Evolutionary conservation across 2,113 vertebrate species (phyloP), one percentile per base, ranked within the genome.

Genomic region (Odontesthes bonariensis): DNA sequence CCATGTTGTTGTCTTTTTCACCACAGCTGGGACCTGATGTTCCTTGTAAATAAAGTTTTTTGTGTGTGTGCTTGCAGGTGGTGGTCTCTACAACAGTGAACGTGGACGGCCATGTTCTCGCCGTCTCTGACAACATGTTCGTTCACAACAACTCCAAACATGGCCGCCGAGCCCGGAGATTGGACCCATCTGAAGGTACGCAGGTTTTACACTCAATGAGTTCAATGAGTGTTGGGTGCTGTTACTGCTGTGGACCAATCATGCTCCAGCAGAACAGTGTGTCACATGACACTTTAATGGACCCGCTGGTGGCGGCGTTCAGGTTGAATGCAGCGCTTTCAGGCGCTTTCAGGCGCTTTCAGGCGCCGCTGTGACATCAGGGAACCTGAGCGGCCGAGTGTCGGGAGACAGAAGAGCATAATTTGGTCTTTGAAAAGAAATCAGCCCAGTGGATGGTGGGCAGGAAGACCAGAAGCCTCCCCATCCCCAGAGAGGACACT

Each of bases 91-190:
- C 92, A 0, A 94, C 93, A 0, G 91, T 94, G 1, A 92, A 91
- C 5, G 92, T 93, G 13, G 93, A 94, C 16, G 88, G 90, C 0
- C 90, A 90, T 0, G 86, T 91, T 9, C 87, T 92, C 0, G 80
- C 88, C 1, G 92, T 94, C 19, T 93, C 92, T 0, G 93, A 94
- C 79, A 94, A 93, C 91, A 94, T 94, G 92, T 94, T 94, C 0
- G 93, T 94, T 5, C 93, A 94, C 87, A 94, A 94, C 86, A 94
- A 94, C 86, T 94, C 93, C 64, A 94, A 94, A 83, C 93, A 94
- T 64, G 93, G 93, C n/a, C 90, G 93, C 59, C 81, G 92, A 5
- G 92, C 93, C 3, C 84, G 92, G 8, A 84, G 92, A 58, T 84
- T 93, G 54, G 93, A 94, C 79, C 92, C 92, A 0, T 91, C 92